These are phyloP conservation scores for Pipistrellus pipistrellus DNA, from an alignment of 2,797 vertebrate genomes.

Conservation along the genomic window DNA sequence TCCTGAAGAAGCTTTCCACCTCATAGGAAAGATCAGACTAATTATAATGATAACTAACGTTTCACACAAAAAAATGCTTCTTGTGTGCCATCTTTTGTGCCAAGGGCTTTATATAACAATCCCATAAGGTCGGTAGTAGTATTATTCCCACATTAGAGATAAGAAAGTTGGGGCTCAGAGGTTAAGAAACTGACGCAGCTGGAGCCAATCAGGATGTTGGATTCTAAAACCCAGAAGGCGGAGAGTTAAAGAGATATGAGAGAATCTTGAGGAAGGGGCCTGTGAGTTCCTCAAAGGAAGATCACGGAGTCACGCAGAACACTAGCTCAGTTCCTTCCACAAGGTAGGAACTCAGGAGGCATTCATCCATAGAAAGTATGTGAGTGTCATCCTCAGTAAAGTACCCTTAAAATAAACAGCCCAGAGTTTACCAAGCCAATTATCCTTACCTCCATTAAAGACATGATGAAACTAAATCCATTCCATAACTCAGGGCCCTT, in stretches of 20 bases:
- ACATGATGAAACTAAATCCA: neutral
- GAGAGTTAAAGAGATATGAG: neutral
- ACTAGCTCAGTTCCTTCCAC: neutral
- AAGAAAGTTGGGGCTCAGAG: conserved; percentile 32
- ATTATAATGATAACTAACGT: neutral
- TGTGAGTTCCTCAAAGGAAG: neutral
- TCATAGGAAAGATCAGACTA: neutral
- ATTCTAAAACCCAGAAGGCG: neutral
- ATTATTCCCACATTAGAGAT: neutral
- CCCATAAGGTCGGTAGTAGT: neutral
- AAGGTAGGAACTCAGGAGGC: neutral
- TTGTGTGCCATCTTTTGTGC: neutral
- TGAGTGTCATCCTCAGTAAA: neutral
- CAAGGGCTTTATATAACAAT: neutral
- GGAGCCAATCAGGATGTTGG: neutral
- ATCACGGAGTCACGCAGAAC: neutral
- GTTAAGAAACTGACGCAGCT: neutral
- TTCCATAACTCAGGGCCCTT: neutral
- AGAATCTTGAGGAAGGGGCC: neutral
- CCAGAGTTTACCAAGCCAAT: neutral
- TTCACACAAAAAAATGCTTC: conserved; percentile 1
- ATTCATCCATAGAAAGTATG: neutral
- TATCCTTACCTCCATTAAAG: neutral
- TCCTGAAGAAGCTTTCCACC: neutral
- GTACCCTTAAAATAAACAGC: neutral